Conservation (phyloP, 2,113 vertebrate genomes). For the Myotis davidii region DNA sequence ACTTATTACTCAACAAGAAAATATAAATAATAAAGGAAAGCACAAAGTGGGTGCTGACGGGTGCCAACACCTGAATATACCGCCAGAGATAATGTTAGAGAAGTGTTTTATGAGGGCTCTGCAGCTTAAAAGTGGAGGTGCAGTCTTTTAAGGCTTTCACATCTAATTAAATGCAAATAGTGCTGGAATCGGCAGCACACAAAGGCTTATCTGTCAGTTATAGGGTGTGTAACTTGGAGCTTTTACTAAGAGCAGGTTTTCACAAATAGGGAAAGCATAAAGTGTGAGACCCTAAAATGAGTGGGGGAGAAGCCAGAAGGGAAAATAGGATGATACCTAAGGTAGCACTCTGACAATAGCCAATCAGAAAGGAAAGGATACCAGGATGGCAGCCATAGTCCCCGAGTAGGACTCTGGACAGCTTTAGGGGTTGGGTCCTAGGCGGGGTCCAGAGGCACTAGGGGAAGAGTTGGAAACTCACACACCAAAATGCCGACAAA, state of each 20-base stretch:
- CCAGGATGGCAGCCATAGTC: no score
- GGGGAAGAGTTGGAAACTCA: background rate
- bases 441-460: background rate
- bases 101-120: background rate
- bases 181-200: background rate
- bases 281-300: background rate
- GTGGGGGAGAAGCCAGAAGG: background rate
- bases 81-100: background rate
- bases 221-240: background rate
- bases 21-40: background rate
- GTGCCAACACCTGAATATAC: background rate
- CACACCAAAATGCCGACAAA: background rate
- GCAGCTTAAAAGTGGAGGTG: background rate
- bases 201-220: background rate
- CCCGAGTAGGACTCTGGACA: fast-evolving
- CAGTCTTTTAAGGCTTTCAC: background rate
- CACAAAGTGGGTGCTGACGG: background rate
- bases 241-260: background rate
- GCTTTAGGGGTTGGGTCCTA: background rate
- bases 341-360: background rate
- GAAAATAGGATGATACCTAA: background rate
- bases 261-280: background rate
- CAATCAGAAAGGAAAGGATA: background rate
- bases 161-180: background rate
- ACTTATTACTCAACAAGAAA: background rate